Conservation (phyloP, 2,113 vertebrate genomes). For the Larimichthys crocea region DNA sequence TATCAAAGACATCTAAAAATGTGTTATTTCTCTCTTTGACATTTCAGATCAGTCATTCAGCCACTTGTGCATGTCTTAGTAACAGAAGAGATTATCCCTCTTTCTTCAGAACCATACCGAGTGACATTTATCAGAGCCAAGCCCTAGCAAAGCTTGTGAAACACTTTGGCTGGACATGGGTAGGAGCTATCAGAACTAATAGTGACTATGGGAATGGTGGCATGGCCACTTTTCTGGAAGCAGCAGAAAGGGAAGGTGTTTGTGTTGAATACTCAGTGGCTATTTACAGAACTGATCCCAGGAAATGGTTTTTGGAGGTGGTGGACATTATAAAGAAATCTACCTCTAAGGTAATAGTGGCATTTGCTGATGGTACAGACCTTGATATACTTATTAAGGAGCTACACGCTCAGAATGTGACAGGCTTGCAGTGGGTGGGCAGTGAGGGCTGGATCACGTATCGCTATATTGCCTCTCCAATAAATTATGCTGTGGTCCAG, state of each 20-base stretch:
- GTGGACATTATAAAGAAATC: conserved; percentile 81
- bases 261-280: conserved; percentile 84
- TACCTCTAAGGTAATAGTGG: conserved; percentile 84
- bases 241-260: conserved; percentile 79
- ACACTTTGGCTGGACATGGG: conserved; percentile 85
- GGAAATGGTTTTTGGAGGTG: conserved; percentile 79
- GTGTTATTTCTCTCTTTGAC: not conserved
- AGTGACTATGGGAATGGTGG: conserved; percentile 83
- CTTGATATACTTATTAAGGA: conserved; percentile 84
- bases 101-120: conserved; percentile 86
- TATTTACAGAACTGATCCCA: conserved; percentile 83
- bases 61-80: conserved; percentile 85
- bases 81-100: conserved; percentile 83
- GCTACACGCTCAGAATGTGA: conserved; percentile 82
- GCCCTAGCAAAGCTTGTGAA: conserved; percentile 84
- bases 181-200: conserved; percentile 81
- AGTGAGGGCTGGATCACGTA: conserved; percentile 87
- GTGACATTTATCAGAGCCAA: conserved; percentile 83
- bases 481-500: conserved; percentile 81
- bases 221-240: conserved; percentile 81
- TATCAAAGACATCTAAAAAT: not conserved
- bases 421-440: conserved; percentile 85
- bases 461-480: conserved; percentile 76
- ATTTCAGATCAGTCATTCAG: conserved; percentile 86
- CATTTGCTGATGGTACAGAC: conserved; percentile 84